Evolutionary conservation across 2,797 vertebrate species (phyloP).

Genomic region (Knipowitschia caucasica): DNA sequence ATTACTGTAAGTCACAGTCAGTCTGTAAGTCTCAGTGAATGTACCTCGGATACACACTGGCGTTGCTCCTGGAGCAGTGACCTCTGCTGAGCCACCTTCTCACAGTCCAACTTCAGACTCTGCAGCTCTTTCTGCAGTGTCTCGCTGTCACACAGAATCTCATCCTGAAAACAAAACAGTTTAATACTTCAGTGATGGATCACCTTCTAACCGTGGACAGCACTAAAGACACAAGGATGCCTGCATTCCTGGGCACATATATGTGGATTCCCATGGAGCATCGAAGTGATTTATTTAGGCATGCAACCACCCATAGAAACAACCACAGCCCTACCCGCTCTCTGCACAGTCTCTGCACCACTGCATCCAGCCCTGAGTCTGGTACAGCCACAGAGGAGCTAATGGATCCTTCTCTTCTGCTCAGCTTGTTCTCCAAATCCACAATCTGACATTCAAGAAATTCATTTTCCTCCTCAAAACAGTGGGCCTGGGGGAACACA

Average conservation of each 20-base stretch:
- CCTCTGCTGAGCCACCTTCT: constrained; percentile 56
- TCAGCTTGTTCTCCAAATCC: constrained; percentile 54
- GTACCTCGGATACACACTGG: constrained; percentile 52
- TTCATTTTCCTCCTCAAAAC: constrained; percentile 75
- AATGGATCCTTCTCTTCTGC: constrained; percentile 4
- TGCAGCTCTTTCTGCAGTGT: constrained; percentile 61
- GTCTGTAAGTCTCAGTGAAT: too few species aligned
- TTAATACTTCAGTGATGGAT: neutral
- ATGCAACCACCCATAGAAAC: constrained; percentile 21
- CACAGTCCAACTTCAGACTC: constrained; percentile 49
- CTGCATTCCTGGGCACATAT: constrained; percentile 1
- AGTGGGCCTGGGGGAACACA: constrained; percentile 51
- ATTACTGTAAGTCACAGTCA: too few species aligned
- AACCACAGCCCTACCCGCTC: constrained; percentile 65
- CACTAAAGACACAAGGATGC: neutral
- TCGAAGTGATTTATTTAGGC: constrained; percentile 14
- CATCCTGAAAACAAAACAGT: constrained; percentile 57
- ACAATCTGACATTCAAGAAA: constrained; percentile 69
- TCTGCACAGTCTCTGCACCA: constrained; percentile 63
- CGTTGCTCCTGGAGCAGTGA: constrained; percentile 53
- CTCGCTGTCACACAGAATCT: constrained; percentile 55
- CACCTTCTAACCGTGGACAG: neutral
- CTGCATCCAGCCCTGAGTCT: constrained; percentile 61
- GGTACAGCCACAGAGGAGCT: constrained; percentile 18
- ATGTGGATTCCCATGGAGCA: constrained; percentile 8